These are phyloP conservation scores for Caprella mutica DNA, from an alignment of 2,888 invertebrate genomes.

Conservation along the genomic window DNA sequence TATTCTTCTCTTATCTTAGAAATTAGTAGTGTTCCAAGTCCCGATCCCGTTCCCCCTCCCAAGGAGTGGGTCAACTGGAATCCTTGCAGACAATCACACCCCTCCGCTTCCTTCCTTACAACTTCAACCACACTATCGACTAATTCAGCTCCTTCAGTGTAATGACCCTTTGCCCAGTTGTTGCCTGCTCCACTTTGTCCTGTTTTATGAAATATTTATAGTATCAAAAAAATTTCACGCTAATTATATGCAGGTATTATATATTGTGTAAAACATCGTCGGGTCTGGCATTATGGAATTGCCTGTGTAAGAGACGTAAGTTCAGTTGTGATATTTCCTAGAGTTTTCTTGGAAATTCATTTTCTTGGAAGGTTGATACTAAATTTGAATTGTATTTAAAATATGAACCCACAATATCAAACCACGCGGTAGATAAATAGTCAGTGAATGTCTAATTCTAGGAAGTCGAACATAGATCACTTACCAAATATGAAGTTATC, in stretches of 20 bases:
- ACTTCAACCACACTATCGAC: slow-evolving; percentile 47
- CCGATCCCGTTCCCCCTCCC: slow-evolving; percentile 92
- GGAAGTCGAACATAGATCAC: neutral
- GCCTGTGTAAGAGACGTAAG: too few relatives aligned
- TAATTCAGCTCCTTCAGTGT: slow-evolving; percentile 43
- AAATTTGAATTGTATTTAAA: too few relatives aligned
- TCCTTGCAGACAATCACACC: slow-evolving; percentile 78
- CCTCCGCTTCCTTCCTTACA: slow-evolving; percentile 62
- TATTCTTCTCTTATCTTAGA: slow-evolving; percentile 96
- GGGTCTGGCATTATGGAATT: too few relatives aligned
- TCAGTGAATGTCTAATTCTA: neutral
- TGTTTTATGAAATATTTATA: too few relatives aligned
- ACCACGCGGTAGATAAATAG: neutral
- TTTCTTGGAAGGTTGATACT: too few relatives aligned
- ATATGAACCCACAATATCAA: neutral
- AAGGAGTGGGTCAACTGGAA: slow-evolving; percentile 90
- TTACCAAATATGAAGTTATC: slow-evolving; percentile 58
- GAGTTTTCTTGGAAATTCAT: too few relatives aligned
- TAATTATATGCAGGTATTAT: too few relatives aligned
- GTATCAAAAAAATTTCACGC: too few relatives aligned
- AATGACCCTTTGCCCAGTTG: slow-evolving; percentile 70
- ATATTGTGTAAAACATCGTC: too few relatives aligned
- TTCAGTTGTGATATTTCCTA: too few relatives aligned
- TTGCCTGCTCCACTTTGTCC: slow-evolving; percentile 63
- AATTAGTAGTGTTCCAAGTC: slow-evolving; percentile 88